Evolutionary conservation across 2,113 vertebrate genomes (phyloP), one percentile per base, ranked within the genome.

Genomic region (Ranitomeya variabilis): DNA sequence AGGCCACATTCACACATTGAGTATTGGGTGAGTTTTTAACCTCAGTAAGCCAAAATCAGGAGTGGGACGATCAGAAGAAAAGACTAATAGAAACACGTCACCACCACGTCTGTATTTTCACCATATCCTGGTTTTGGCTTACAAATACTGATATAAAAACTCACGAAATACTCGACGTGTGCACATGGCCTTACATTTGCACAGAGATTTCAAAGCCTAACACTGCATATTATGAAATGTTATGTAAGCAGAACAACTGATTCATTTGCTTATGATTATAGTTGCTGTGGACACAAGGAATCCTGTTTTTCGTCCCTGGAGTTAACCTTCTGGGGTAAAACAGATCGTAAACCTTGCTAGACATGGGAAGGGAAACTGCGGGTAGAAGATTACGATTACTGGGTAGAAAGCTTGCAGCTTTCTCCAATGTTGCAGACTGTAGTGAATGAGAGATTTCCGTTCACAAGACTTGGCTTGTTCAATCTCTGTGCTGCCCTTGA

Each of bases 401-500:
- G 90, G 84, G 45, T 21, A 82, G 81, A 83, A 62, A 91, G 92
- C 91, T 90, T 92, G 90, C 91, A 91, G 90, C 91, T 95, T 92
- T 94, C 85, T 91, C 93, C 93, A 91, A 90, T 90, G 91, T 91
- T 92, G 92, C 90, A 91, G 92, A 92, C 93, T 91, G 91, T 94
- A 91, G 90, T 93, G 93, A 93, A 93, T 83, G 91, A 91, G 93
- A 95, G 94, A 94, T 94, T 95, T 95, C 95, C 91, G 92, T 92
- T 94, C 92, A 0, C 92, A 92, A 94, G 93, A 93, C 93, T 93
- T 89, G 54, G 91, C 94, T 93, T 91, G 94, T 92, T 91, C 90
- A 90, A 93, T 93, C 93, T 93, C 93, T 94, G 93, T 94, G 94
- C 94, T 95, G 95, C 92, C 95, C 95, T 95, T 96, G 95, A 96